Evolutionary conservation across 1,140 invertebrate genomes (phyloP).

Genomic region (Steinernema feltiae): DNA sequence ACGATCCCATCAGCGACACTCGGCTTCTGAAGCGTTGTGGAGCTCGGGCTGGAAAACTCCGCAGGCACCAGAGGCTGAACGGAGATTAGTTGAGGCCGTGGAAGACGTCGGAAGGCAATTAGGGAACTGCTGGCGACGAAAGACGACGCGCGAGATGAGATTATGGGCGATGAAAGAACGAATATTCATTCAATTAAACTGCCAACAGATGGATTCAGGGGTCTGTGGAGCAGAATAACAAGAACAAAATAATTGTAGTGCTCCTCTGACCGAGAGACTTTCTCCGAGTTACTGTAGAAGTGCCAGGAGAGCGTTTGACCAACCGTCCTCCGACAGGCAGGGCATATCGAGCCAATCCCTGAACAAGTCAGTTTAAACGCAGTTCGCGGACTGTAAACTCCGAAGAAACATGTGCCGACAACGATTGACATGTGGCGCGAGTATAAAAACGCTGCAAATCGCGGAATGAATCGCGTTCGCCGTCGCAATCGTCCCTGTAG

Average conservation of each 20-base stretch:
- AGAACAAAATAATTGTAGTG: background rate
- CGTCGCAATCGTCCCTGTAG: too few species aligned
- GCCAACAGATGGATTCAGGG: constrained; percentile 8
- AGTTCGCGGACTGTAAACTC: background rate
- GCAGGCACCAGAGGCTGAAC: background rate
- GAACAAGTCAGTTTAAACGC: background rate
- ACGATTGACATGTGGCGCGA: background rate
- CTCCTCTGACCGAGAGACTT: background rate
- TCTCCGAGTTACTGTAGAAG: background rate
- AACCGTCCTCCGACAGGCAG: background rate
- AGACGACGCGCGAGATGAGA: constrained; percentile 11
- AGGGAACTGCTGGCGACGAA: constrained; percentile 13
- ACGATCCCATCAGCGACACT: background rate
- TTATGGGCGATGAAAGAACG: constrained; percentile 11
- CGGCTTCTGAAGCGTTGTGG: background rate
- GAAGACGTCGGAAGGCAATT: constrained; percentile 9
- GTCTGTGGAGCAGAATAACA: background rate
- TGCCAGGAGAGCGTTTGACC: background rate
- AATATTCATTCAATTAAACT: constrained; percentile 14
- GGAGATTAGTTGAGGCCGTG: background rate
- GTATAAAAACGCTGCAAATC: background rate
- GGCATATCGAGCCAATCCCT: background rate
- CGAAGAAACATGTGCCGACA: background rate
- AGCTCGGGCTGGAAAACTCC: background rate
- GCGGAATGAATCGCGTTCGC: background rate